Evolutionary conservation across 2,797 vertebrate species (phyloP), one percentile per base, ranked within the genome.

Genomic region (Epinephelus awoara): DNA sequence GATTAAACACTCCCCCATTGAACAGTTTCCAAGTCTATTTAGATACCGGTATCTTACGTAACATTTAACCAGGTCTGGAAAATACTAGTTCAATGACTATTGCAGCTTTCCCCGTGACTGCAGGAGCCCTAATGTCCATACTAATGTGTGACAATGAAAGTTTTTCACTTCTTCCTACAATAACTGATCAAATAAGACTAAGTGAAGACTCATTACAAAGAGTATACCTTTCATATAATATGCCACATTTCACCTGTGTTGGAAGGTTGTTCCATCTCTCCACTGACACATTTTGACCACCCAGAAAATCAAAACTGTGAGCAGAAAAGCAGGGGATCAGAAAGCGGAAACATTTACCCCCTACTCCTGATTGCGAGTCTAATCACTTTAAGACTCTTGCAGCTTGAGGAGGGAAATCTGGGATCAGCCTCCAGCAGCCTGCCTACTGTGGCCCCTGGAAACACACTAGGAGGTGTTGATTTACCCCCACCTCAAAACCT

Each of bases 331-430:
- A 77, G 56, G 78, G 81, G 86, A 83, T 88, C 90, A 87, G 76
- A 86, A 79, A 87, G 81, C 72, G 86, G 93, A 93, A 94, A 88
- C 85, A 89, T 92, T 91, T 84, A 85, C 75, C 89, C 81, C 79
- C 55, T 64, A 34, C 81, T 85, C 72, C 83, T 94, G 93, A 94
- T 92, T 93, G 87, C 65, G 8, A 77, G 80, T 77, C 81, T 92
- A 93, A 94, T 94, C 89, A 92, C 91, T 93, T 89, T 92, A 90
- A 94, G 89, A 89, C 87, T 67, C 71, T 89, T 77, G 84, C 79
- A 85, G 84, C 85, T 86, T 72, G 81, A 84, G 85, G 82, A 81
- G 88, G 90, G 85, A 94, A 94, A 92, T 93, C 82, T 85, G 67
- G 88, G 88, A 94, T 94, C 92, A 94, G 89, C 87, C 81, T 84